Evolutionary conservation across 2,888 invertebrate genomes (phyloP), one percentile per base, ranked within the genome.

Genomic region (Synanthedon myopaeformis): DNA sequence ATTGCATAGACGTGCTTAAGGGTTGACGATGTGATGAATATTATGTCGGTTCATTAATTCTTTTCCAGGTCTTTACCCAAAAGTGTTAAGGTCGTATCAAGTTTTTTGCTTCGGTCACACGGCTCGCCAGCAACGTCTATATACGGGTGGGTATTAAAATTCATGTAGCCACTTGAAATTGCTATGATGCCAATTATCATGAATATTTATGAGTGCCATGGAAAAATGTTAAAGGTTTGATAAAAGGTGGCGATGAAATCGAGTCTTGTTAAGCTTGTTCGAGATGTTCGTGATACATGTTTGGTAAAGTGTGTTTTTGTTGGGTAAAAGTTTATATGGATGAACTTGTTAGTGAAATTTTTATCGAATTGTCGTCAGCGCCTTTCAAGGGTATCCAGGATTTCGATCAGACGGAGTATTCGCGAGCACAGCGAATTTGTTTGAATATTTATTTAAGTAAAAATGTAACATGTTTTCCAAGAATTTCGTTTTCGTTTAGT

Each of bases 191-290:
- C 66, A 66, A 70, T 70, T 66, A 63, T 59, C 68, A 74, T 79
- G 78, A 79, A 80, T 81, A 81, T 81, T 69, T 75, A 81, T 76
- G 65, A 65, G 58, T 57, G 59, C 51, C 56, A 52, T 55, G 61
- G 68, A 70, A 74, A 67, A 69, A 72, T 70, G 67, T 59, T 59
- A 61, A 61, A 72, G 72, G 77, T 79, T 75, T 75, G 71, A 79
- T 76, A 73, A 63, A 65, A 55, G 49, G 56, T 62, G 65, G 56
- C 58, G 61, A 54, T 65, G 67, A 68, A 66, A 65, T 58, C 59
- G 64, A 66, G 67, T 62, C 62, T 63, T 57, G 56, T 51, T n/a
- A 17, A 17, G 49, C 51, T 19, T 11, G 41, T 14, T 12, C 45
- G 45, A 14, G 45, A 45, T 45, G 13, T 45, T 45, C 19, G 52